These are phyloP conservation scores for Zootermopsis nevadensis DNA, from an alignment of 2,888 invertebrate genomes.

Conservation along the genomic window DNA sequence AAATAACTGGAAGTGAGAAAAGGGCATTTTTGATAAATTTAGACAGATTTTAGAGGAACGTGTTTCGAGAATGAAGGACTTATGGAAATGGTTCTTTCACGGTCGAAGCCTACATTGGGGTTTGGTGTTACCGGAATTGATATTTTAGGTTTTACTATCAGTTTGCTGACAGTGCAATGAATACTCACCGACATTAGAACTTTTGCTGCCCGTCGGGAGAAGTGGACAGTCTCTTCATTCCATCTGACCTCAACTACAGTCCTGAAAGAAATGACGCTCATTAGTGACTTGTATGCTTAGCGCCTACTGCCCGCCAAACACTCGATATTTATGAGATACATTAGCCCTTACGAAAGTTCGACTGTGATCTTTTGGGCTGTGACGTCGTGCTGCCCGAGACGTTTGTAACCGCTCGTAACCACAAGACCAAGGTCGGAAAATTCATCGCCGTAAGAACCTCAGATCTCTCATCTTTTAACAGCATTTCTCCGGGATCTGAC, in stretches of 20 bases:
- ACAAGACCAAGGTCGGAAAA: no score
- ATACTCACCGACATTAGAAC: constrained; percentile 70
- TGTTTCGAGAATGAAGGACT: not conserved
- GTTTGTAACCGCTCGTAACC: no score
- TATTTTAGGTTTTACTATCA: not conserved
- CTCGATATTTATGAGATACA: no score
- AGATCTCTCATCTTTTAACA: no score
- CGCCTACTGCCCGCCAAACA: no score
- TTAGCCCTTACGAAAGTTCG: no score
- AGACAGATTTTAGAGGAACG: not conserved
- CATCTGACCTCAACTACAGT: constrained; percentile 69
- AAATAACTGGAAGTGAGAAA: no score
- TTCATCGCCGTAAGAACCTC: no score
- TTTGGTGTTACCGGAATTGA: not conserved
- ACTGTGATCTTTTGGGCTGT: no score
- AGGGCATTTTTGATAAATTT: not conserved
- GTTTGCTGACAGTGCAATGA: not conserved
- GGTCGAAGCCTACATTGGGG: not conserved
- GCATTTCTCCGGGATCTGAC: no score
- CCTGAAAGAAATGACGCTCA: constrained; percentile 59
- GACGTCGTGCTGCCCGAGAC: no score
- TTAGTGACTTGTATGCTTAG: no score
- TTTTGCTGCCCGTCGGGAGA: constrained; percentile 72
- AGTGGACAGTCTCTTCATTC: constrained; percentile 71
- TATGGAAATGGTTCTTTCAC: not conserved